Conservation (phyloP, 2,888 invertebrate species). For the Minunthozetes semirufus region DNA sequence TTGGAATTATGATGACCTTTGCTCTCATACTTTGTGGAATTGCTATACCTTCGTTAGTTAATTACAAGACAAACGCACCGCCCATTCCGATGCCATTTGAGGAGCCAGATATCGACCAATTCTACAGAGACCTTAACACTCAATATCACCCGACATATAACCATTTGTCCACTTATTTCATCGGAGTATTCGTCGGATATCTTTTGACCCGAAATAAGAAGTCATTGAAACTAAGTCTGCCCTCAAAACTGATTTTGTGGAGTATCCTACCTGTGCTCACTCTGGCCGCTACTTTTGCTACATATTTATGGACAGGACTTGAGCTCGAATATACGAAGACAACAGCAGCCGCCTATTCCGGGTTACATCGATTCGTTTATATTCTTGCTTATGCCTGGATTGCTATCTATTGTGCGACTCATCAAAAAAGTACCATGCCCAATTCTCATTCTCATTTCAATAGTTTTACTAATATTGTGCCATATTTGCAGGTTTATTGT, state of each 20-base stretch:
- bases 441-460: background rate
- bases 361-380: conserved; percentile 40
- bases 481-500: background rate
- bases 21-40: conserved; percentile 2
- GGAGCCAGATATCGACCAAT: background rate
- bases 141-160: conserved; percentile 39
- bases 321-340: conserved; percentile 8
- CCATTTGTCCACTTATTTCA: conserved; percentile 40
- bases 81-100: conserved; percentile 34
- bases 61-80: conserved; percentile 32
- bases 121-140: conserved; percentile 4
- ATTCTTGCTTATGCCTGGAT: conserved; percentile 40
- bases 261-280: background rate
- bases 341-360: conserved; percentile 37
- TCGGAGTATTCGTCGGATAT: conserved; percentile 39
- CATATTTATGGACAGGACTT: conserved; percentile 24
- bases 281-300: background rate
- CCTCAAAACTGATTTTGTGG: background rate
- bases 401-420: conserved; percentile 39
- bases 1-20: conserved; percentile 32
- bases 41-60: conserved; percentile 24
- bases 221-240: background rate
- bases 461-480: background rate
- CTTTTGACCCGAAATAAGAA: conserved; percentile 8
- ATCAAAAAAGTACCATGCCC: conserved; percentile 25